Conservation (phyloP, 1,140 invertebrate genomes). For the Dryas iulia region DNA sequence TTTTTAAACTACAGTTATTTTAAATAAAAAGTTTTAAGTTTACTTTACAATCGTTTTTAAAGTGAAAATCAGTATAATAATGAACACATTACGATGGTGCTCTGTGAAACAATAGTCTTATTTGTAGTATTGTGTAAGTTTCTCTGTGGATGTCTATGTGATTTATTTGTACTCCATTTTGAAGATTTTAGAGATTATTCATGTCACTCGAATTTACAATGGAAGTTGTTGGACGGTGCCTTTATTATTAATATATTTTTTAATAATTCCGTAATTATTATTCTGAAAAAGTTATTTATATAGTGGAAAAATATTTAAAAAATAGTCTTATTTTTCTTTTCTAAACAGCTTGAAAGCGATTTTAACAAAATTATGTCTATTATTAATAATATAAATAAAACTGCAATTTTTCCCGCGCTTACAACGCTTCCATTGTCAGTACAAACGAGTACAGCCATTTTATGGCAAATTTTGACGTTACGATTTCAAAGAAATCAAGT, state of each 20-base stretch:
- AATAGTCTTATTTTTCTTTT: background rate
- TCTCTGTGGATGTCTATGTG: constrained; percentile 29
- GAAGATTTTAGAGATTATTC: constrained; percentile 25
- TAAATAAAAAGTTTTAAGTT: too few relatives aligned
- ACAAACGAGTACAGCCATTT: constrained; percentile 36
- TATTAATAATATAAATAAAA: background rate
- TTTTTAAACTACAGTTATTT: too few relatives aligned
- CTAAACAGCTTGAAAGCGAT: background rate
- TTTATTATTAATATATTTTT: background rate
- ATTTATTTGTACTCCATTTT: constrained; percentile 16
- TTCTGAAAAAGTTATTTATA: too few relatives aligned
- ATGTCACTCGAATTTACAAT: constrained; percentile 20
- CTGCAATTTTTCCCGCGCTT: background rate
- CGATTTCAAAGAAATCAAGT: constrained; percentile 63
- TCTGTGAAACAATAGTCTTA: constrained; percentile 31
- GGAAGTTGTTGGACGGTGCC: constrained; percentile 7
- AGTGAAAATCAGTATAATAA: background rate
- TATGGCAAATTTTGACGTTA: constrained; percentile 17
- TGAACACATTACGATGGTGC: background rate
- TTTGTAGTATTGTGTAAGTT: constrained; percentile 26
- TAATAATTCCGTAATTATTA: too few relatives aligned
- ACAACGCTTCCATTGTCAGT: constrained; percentile 28
- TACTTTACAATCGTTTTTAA: background rate
- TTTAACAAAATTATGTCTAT: background rate
- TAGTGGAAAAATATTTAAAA: too few relatives aligned